Conservation (phyloP, 2,113 vertebrate genomes). For the Osmerus eperlanus region DNA sequence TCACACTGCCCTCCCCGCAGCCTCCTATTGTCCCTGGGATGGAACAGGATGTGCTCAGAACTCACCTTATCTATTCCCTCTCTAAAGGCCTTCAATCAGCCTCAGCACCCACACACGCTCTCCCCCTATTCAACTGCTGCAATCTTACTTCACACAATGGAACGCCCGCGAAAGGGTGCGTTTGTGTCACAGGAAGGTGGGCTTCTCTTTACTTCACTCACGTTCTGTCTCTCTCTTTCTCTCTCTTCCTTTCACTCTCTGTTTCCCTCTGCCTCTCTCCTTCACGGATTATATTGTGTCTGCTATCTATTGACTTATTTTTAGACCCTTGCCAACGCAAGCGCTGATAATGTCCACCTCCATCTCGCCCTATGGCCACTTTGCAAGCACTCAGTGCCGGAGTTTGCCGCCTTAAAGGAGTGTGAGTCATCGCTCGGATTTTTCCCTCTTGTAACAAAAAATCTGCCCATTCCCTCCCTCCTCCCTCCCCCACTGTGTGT, state of each 20-base stretch:
- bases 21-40: slow-evolving; percentile 26
- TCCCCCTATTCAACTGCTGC: slow-evolving; percentile 18
- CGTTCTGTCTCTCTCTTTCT: no score
- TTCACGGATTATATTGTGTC: neutral
- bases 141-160: neutral
- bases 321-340: slow-evolving; percentile 32
- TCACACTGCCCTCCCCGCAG: neutral
- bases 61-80: slow-evolving; percentile 27
- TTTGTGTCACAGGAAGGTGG: slow-evolving; percentile 29
- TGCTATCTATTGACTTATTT: slow-evolving; percentile 35
- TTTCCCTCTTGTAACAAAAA: neutral
- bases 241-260: no score
- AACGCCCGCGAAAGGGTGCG: neutral
- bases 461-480: neutral
- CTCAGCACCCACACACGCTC: slow-evolving; percentile 5
- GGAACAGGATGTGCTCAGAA: slow-evolving; percentile 22
- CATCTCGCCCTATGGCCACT: neutral
- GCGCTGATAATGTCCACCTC: slow-evolving; percentile 25
- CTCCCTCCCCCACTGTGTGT: slow-evolving; percentile 3
- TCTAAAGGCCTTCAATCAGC: slow-evolving; percentile 10
- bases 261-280: no score
- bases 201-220: slow-evolving; percentile 14
- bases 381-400: slow-evolving; percentile 4
- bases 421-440: slow-evolving; percentile 38
- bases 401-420: neutral